A percentile compares a stretch with the other conserved stretches of the same genome.
phyloP scores from a whole-genome alignment of 2,888 invertebrate species.

The Aphodius sticticus region DNA sequence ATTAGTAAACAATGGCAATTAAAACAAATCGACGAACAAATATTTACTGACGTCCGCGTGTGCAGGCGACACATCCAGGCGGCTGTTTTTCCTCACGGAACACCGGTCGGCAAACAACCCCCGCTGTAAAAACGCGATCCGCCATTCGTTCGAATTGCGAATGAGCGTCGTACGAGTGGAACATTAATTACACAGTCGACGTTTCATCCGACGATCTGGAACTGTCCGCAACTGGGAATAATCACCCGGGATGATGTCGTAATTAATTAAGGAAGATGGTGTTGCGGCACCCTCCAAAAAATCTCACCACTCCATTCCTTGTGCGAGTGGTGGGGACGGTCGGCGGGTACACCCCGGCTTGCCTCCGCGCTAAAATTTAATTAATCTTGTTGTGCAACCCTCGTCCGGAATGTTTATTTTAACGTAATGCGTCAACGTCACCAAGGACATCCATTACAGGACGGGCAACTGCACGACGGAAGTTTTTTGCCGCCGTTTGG shows the following conservation, averaged over 20 bases:
- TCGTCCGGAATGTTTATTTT: constrained; percentile 4
- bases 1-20: neutral
- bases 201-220: neutral
- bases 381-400: constrained; percentile 4
- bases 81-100: neutral
- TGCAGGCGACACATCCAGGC: neutral
- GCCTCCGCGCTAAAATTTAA: neutral
- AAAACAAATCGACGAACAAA: neutral
- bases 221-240: neutral
- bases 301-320: constrained; percentile 4
- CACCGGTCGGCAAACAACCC: neutral
- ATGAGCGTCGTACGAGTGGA: neutral
- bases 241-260: neutral
- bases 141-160: neutral
- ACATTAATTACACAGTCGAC: neutral
- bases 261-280: neutral
- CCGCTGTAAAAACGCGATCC: neutral
- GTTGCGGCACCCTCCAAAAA: neutral
- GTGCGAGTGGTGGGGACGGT: neutral
- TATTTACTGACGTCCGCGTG: neutral
- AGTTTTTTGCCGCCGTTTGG: neutral
- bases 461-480: neutral
- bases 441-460: neutral
- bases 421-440: constrained; percentile 4
- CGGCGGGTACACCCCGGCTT: neutral